Percentiles rank a stretch among this genome's conserved stretches.
Evolutionary conservation across 2,888 invertebrate species (phyloP).

Genomic region (Pollenia angustigena): DNA sequence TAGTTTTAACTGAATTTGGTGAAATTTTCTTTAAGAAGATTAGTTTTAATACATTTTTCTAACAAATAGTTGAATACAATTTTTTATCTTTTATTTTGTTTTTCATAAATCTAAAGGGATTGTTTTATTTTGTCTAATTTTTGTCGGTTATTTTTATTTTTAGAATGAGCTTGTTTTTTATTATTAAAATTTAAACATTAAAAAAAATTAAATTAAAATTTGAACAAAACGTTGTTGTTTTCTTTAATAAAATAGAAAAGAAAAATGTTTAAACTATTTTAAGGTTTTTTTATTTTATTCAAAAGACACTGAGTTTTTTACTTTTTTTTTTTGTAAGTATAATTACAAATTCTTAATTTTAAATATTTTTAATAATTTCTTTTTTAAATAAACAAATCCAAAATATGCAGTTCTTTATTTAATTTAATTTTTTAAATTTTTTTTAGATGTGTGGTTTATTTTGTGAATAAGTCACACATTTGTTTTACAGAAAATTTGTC

Average conservation of each 20-base stretch:
- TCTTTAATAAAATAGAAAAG: neutral
- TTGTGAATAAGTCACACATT: conserved; percentile 39
- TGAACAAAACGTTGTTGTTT: neutral
- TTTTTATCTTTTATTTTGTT: neutral
- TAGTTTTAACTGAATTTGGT: too few species aligned
- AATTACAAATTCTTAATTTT: conserved; percentile 49
- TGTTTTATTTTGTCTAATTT: conserved; percentile 8
- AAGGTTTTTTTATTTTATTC: conserved; percentile 17
- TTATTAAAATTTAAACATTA: neutral
- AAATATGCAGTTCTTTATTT: conserved; percentile 66
- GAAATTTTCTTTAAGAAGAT: neutral
- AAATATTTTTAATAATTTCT: conserved; percentile 14
- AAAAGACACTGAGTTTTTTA: conserved; percentile 58
- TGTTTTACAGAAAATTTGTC: conserved; percentile 77
- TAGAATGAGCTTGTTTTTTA: conserved; percentile 47
- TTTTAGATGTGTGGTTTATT: conserved; percentile 4
- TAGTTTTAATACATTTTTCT: neutral
- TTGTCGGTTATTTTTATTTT: neutral
- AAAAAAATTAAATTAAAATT: neutral
- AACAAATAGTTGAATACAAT: neutral
- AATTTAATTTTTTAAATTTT: conserved; percentile 52
- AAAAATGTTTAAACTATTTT: conserved; percentile 29
- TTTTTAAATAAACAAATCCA: conserved; percentile 48
- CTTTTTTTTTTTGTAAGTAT: conserved; percentile 27
- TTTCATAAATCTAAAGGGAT: conserved; percentile 7